Evolutionary conservation across 2,113 vertebrate species (phyloP), one percentile per base, ranked within the genome.

Genomic region (Ptychochromis oligacanthus): DNA sequence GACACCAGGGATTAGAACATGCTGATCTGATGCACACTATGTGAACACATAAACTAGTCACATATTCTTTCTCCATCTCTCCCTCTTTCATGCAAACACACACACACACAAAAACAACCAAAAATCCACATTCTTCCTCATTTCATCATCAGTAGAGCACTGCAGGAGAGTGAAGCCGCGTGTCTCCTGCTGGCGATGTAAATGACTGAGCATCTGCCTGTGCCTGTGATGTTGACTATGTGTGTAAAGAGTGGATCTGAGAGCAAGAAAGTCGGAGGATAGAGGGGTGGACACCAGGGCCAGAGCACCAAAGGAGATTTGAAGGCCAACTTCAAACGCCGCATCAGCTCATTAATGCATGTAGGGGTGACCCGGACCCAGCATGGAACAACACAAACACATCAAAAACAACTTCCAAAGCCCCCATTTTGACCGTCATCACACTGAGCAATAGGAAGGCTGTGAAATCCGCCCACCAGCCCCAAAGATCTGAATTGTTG

Each of bases 251-350:
- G 62, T 38, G 72, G 60, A 31, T 86, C 38, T 84, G 80, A 80
- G 85, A 75, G 79, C n/a, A 77, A 83, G 75, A 75, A 62, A 75
- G 67, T 64, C 22, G 38, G 72, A 56, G 79, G 77, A 81, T 72
- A 24, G 65, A 83, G 74, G 56, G 82, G 77, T 64, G 75, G 90
- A 90, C 91, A 79, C 86, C 34, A 18, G 77, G 86, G 85, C 90
- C 90, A 78, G 43, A 83, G 86, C 55, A 76, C 84, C 85, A 92
- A 92, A 90, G 91, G 86, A 93, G 85, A 91, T 87, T 91, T 90
- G 83, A 95, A 93, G 93, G 92, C 91, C 91, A 84, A 94, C 92
- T 92, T 94, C 91, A 94, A 94, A 95, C 80, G n/a, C 13, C 2
- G 46, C 86, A 85, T 81, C 90, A 90, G 90, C 91, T 94, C 94